phyloP scores from a whole-genome alignment of 64 coral and sea anemone species.

The Porites lutea region DNA sequence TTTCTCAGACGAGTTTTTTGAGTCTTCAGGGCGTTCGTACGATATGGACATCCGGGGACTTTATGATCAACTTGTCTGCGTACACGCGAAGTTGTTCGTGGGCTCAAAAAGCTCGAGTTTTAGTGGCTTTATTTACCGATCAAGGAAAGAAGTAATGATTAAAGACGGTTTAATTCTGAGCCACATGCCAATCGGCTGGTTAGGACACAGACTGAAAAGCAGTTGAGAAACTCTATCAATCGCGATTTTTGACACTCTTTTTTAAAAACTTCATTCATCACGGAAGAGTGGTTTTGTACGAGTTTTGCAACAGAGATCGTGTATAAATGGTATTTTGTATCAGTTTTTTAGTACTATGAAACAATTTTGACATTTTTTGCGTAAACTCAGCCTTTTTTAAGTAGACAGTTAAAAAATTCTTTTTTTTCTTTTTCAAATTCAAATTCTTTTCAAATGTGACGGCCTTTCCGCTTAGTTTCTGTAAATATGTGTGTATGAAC shows the following conservation, averaged over 20 bases:
- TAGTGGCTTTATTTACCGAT: constrained; percentile 58
- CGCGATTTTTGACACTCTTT: neutral
- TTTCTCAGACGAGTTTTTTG: constrained; percentile 51
- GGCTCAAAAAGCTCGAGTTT: constrained; percentile 59
- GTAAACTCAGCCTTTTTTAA: no score
- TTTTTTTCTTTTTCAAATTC: no score
- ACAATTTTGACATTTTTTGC: no score
- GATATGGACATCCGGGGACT: constrained; percentile 43
- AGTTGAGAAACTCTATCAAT: neutral
- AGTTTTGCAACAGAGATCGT: no score
- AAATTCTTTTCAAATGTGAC: no score
- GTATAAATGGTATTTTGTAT: no score
- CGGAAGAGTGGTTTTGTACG: no score
- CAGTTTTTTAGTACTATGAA: no score
- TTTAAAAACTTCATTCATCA: neutral
- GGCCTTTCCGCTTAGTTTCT: no score
- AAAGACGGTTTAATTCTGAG: constrained; percentile 32
- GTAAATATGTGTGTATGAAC: no score
- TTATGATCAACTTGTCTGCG: constrained; percentile 53
- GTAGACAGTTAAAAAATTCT: no score
- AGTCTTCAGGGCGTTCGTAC: neutral
- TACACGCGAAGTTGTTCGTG: constrained; percentile 36
- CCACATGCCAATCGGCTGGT: constrained; percentile 43
- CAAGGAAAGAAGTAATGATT: constrained; percentile 33
- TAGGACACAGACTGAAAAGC: constrained; percentile 28